phyloP scores from a whole-genome alignment of 1,140 invertebrate species.

The Aphidius ervi region DNA sequence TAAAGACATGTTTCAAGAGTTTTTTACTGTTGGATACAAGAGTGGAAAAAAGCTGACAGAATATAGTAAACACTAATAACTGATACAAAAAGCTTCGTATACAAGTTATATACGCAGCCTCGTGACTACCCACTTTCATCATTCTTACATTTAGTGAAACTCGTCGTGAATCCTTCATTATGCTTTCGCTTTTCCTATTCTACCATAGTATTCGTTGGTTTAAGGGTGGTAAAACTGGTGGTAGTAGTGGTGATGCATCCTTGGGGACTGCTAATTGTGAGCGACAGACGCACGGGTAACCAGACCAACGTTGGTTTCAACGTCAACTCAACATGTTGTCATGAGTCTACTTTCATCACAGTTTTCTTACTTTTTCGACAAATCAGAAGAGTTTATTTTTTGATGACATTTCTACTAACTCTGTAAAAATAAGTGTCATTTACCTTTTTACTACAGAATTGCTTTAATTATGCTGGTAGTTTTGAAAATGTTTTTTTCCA shows the following conservation, averaged over 20 bases:
- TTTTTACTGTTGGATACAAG: neutral
- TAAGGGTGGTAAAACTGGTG: too few relatives aligned
- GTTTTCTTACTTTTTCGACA: neutral
- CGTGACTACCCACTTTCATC: slow-evolving; percentile 27
- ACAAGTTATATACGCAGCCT: slow-evolving; percentile 31
- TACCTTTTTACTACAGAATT: too few relatives aligned
- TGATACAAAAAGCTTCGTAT: slow-evolving; percentile 43
- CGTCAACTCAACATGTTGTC: slow-evolving; percentile 33
- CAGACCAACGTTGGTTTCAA: slow-evolving; percentile 40
- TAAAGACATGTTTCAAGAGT: too few relatives aligned
- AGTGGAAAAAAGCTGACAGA: slow-evolving; percentile 38
- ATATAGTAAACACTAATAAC: slow-evolving; percentile 41
- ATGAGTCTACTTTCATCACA: neutral
- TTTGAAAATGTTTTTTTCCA: too few relatives aligned
- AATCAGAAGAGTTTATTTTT: too few relatives aligned
- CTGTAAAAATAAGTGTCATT: too few relatives aligned
- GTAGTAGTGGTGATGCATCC: slow-evolving; percentile 28
- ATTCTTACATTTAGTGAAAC: slow-evolving; percentile 18
- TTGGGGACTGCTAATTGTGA: slow-evolving; percentile 44
- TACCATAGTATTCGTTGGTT: too few relatives aligned
- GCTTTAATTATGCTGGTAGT: too few relatives aligned
- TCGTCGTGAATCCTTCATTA: slow-evolving; percentile 13
- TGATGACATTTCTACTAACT: too few relatives aligned
- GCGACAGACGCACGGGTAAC: slow-evolving; percentile 40
- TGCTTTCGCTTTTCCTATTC: slow-evolving; percentile 24